Percentiles rank a stretch among this genome's conserved stretches.
These are phyloP conservation scores for Drosophila basisetae DNA, from an alignment of 2,888 invertebrate genomes.

Conservation along the genomic window DNA sequence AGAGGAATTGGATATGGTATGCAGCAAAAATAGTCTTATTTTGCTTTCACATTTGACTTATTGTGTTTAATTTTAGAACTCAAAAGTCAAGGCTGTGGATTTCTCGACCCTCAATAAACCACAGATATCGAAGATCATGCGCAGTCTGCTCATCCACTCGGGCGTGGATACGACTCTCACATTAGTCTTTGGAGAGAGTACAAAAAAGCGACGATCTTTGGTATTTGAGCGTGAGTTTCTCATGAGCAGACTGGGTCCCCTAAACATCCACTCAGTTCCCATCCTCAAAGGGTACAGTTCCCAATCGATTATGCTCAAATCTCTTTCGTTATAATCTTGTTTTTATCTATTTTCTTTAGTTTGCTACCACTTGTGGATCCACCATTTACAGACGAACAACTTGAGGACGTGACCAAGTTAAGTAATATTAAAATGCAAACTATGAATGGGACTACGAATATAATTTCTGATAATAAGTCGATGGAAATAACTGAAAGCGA, in stretches of 20 bases:
- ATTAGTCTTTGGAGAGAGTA: slow-evolving; percentile 81
- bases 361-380: slow-evolving; percentile 78
- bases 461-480: neutral
- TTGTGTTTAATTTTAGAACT: slow-evolving; percentile 64
- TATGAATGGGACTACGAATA: neutral
- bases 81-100: slow-evolving; percentile 60
- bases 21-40: neutral
- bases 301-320: neutral
- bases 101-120: slow-evolving; percentile 72
- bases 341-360: slow-evolving; percentile 48
- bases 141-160: slow-evolving; percentile 68
- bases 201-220: slow-evolving; percentile 79
- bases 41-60: neutral
- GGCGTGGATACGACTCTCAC: slow-evolving; percentile 76
- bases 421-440: slow-evolving; percentile 53
- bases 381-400: slow-evolving; percentile 55
- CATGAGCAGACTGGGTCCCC: slow-evolving; percentile 59
- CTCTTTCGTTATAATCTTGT: too few species aligned
- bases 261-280: slow-evolving; percentile 73
- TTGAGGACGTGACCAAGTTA: slow-evolving; percentile 50
- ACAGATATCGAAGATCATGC: slow-evolving; percentile 70
- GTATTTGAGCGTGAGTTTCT: slow-evolving; percentile 78
- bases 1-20: slow-evolving; percentile 79
- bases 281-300: slow-evolving; percentile 74
- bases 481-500: neutral